A percentile compares a stretch with the other conserved stretches of the same genome.
Conservation (phyloP, 2,888 invertebrate species). For the Agonopterix heracliana region DNA sequence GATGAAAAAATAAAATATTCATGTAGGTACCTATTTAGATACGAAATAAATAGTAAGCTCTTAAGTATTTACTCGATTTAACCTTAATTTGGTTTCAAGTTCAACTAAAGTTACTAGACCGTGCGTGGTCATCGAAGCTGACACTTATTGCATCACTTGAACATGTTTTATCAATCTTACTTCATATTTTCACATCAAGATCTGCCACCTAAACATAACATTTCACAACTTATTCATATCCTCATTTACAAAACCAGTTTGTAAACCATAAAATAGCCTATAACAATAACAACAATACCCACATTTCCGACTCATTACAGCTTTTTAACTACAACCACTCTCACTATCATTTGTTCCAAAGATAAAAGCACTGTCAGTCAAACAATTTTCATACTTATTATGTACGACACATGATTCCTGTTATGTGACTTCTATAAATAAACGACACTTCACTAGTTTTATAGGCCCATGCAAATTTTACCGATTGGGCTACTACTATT, state of each 20-base stretch:
- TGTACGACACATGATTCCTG: too few relatives aligned
- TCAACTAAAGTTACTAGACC: too few relatives aligned
- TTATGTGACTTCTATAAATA: too few relatives aligned
- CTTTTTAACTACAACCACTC: slow-evolving; percentile 27
- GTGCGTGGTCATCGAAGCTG: too few relatives aligned
- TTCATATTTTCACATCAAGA: neutral
- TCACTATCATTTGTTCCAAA: slow-evolving; percentile 20
- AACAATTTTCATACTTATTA: too few relatives aligned
- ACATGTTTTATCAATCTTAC: neutral
- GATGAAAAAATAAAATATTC: neutral
- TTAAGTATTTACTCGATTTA: neutral
- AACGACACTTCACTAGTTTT: neutral
- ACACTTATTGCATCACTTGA: too few relatives aligned
- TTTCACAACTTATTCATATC: slow-evolving; percentile 1
- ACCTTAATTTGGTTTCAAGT: too few relatives aligned
- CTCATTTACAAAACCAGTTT: slow-evolving; percentile 29
- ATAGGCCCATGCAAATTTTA: slow-evolving; percentile 10
- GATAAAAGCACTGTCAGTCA: too few relatives aligned
- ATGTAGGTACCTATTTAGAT: neutral
- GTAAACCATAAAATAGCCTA: slow-evolving; percentile 27
- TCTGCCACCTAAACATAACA: neutral
- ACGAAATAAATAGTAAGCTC: neutral
- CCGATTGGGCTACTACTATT: neutral
- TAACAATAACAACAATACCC: slow-evolving; percentile 40
- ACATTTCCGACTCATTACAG: slow-evolving; percentile 52